These are phyloP conservation scores for Therioaphis trifolii DNA, from an alignment of 2,888 invertebrate species.

Conservation along the genomic window DNA sequence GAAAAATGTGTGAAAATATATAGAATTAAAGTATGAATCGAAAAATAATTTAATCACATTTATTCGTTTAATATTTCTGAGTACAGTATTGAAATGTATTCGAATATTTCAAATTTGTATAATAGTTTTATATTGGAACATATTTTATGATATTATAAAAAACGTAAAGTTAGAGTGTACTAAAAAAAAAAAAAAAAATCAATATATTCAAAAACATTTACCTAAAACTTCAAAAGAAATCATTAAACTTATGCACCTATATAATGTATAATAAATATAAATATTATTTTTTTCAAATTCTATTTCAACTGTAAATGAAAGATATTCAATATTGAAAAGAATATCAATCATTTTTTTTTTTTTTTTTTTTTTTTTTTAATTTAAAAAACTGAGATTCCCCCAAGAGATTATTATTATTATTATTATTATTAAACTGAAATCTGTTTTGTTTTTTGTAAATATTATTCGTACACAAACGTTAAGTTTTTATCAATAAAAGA, in stretches of 20 bases:
- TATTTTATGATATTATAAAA: no score
- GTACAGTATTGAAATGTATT: no score
- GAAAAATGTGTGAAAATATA: no score
- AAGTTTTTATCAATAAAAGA: not conserved
- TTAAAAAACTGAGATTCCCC: not conserved
- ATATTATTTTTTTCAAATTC: not conserved
- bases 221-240: not conserved
- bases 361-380: not conserved
- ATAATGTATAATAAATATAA: not conserved
- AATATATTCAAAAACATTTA: not conserved
- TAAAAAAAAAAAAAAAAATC: not conserved
- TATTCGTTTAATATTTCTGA: no score
- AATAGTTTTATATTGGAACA: no score
- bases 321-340: not conserved
- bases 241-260: not conserved
- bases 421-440: not conserved
- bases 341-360: not conserved
- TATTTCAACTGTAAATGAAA: not conserved
- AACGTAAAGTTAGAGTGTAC: no score
- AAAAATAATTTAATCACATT: no score
- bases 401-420: not conserved
- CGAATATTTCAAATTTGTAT: no score
- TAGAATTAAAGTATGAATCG: no score
- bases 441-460: conserved; percentile 16
- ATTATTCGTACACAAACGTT: not conserved